These are phyloP conservation scores for Campylomormyrus tamandua DNA, from an alignment of 2,113 vertebrate genomes.

Conservation along the genomic window DNA sequence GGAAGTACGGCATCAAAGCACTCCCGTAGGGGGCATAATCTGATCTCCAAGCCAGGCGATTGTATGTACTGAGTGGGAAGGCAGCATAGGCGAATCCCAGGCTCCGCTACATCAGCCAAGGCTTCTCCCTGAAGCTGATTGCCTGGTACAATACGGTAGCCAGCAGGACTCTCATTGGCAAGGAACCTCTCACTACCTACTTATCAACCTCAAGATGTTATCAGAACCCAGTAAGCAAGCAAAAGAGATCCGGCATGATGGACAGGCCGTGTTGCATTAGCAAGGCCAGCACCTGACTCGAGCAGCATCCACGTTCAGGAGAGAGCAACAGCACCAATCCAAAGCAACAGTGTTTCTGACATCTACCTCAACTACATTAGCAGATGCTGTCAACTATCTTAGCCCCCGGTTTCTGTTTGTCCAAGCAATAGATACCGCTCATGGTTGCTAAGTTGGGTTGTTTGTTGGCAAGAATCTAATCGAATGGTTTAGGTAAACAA, in stretches of 20 bases:
- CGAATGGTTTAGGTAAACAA: background rate
- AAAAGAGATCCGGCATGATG: background rate
- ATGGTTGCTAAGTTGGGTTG: background rate
- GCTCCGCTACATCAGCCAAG: background rate
- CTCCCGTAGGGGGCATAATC: background rate
- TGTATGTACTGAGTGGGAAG: background rate
- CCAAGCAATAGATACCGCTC: background rate
- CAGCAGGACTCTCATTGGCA: background rate
- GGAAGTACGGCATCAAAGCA: background rate
- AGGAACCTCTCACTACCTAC: background rate
- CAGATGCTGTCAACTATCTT: background rate
- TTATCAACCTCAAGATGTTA: background rate
- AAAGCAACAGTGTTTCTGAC: background rate
- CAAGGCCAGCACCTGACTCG: background rate
- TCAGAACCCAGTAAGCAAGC: background rate
- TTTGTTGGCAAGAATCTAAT: slow-evolving; percentile 2
- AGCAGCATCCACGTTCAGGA: background rate
- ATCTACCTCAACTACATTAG: background rate
- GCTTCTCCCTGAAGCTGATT: background rate
- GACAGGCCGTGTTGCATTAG: background rate
- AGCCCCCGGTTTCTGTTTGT: background rate
- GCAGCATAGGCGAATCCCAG: background rate
- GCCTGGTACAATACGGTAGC: background rate
- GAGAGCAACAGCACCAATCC: background rate
- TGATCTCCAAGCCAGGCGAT: background rate